Evolutionary conservation across 2,113 vertebrate species (phyloP), one percentile per base, ranked within the genome.

Genomic region (Neoarius graeffei): DNA sequence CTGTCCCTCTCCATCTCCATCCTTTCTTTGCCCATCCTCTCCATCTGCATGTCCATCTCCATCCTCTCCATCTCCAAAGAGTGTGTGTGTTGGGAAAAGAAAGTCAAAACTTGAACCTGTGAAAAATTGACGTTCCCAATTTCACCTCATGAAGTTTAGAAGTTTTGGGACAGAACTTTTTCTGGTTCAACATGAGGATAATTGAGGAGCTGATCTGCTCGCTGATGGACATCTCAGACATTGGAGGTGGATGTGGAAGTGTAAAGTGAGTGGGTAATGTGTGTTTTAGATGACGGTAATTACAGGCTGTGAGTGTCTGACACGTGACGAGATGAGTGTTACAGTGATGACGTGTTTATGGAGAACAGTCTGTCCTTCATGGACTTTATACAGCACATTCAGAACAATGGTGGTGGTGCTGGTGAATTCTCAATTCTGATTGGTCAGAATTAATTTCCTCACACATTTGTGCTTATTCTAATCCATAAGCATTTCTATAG

Each of bases 241-340:
- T 5, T 50, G 25, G 20, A 69, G 14, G 13, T 25, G 25, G 73
- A 25, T n/a, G 73, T 76, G 9, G 48, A 42, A 74, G 27, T 71
- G 27, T 71, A 35, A 10, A 48, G 35, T 4, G 71, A 20, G 35
- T 23, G 15, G 17, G 15, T 73, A 42, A 71, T 30, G 13, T 42
- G 30, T 74, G 17, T 76, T 89, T 84, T 71, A 84, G 52, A 71
- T 54, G 54, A 73, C 50, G 6, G 48, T 69, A 54, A 84, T 84
- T 62, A 62, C 5, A 42, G 73, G 54, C 81, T 60, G 71, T 71
- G 62, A 35, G 48, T 10, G 1, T 52, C 84, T 27, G 66, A 50
- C 50, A 83, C 6, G 14, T 20, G 62, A 59, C 30, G 81, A n/a
- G 71, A 84, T 48, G 80, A 73, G 30, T 30, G 74, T 67, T 23